Evolutionary conservation across 2,797 vertebrate species (phyloP), one percentile per base, ranked within the genome.

Genomic region (Coranthus polyacanthus): DNA sequence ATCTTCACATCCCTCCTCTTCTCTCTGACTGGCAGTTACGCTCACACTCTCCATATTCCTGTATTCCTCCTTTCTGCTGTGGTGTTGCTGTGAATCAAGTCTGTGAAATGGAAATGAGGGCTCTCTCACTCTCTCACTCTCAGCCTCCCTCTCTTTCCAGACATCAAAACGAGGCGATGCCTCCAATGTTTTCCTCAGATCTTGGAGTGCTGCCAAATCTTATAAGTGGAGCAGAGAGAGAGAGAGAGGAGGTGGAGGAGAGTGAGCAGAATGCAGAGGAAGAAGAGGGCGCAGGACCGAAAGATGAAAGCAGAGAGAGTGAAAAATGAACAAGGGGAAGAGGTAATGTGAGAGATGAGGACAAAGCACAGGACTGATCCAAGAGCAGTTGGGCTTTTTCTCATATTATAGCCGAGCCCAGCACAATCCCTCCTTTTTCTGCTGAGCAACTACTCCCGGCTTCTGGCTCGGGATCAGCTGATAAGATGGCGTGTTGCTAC

Each of bases 41-140:
- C 77, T 88, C 77, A 69, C 51, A 18, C 63, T 77, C 86, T 68
- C 73, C 10, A 39, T 81, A 75, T 80, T 78, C 89, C 82, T 85
- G 74, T 69, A 70, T 75, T 81, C 66, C 78, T 83, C 60, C 71
- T 78, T 64, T 79, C 82, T 90, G 73, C 81, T 63, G 61, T 91
- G 85, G 85, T 84, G 80, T 78, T 88, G 84, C 90, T 88, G 73
- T 88, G 82, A 92, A 88, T 90, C 86, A 65, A 83, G 77, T 73
- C 90, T 91, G 86, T 95, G 95, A 96, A 96, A 94, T 96, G 95
- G 95, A 95, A 97, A 96, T 94, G 90, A 95, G 94, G 89, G 83
- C 89, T 95, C 90, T 56, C 77, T 29, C 59, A 36, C 24, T 39
- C 52, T 56, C 45, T 65, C 68, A 18, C 58, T 64, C 47, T 17